Percentiles rank a stretch among this genome's conserved stretches.
Conservation (phyloP, 1,140 invertebrate genomes). For the Eurosta solidaginis region DNA sequence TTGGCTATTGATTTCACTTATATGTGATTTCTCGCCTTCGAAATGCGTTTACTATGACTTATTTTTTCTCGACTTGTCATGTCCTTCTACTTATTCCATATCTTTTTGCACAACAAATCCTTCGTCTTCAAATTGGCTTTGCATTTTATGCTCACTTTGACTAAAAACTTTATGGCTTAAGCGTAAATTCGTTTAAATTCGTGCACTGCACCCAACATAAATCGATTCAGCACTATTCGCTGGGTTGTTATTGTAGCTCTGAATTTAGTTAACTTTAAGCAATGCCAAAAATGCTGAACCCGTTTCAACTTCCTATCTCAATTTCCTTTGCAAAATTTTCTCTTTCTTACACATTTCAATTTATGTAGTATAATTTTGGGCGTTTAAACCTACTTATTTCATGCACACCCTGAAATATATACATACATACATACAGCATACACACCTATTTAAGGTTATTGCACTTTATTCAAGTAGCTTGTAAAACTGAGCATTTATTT, state of each 20-base stretch:
- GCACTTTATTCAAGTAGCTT: no score
- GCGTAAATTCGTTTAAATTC: background rate
- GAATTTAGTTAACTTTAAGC: background rate
- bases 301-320: no score
- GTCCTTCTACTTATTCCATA: background rate
- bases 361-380: no score
- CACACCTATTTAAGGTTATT: no score
- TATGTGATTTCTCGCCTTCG: background rate
- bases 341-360: no score
- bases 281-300: no score
- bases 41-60: background rate
- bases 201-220: background rate
- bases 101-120: no score
- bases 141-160: background rate
- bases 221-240: background rate
- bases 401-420: no score
- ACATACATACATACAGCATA: no score
- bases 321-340: no score
- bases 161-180: background rate
- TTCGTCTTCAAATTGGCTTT: background rate
- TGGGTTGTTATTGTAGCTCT: background rate
- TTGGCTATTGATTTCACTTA: background rate
- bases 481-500: conserved; percentile 1
- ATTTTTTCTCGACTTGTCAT: no score
- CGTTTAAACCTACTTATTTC: no score